phyloP scores from a whole-genome alignment of 2,113 vertebrate species.

The Orientallactaga bullata region DNA sequence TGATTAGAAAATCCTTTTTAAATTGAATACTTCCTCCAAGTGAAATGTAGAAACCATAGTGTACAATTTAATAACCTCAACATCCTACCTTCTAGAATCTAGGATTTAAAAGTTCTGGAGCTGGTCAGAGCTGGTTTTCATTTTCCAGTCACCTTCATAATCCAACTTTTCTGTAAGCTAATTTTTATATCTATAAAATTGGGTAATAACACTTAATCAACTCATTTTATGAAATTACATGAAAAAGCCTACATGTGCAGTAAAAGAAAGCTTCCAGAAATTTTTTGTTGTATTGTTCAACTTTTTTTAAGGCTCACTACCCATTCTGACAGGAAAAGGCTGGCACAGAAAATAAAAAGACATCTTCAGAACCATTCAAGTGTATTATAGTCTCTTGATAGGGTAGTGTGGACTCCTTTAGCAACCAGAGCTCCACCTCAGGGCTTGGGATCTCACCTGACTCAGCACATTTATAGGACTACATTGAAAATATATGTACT shows the following conservation, averaged over 20 bases:
- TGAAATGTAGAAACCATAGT: constrained; percentile 7
- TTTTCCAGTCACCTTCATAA: neutral
- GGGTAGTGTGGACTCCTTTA: neutral
- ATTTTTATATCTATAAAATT: constrained; percentile 12
- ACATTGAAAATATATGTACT: constrained; percentile 53
- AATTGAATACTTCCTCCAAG: neutral
- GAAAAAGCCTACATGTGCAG: constrained; percentile 19
- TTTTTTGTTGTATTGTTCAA: neutral
- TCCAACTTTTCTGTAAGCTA: neutral
- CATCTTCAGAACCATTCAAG: neutral
- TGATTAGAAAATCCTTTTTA: neutral
- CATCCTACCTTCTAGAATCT: neutral
- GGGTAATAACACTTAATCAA: neutral
- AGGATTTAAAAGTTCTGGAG: neutral
- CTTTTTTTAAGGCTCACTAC: neutral
- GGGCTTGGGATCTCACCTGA: neutral
- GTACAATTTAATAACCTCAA: neutral
- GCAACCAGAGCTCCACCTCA: neutral
- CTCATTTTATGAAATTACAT: constrained; percentile 20
- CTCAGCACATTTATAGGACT: neutral
- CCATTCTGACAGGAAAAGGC: neutral
- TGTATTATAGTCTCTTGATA: neutral
- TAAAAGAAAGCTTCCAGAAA: constrained; percentile 2
- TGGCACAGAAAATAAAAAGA: neutral
- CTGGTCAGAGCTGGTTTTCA: neutral